Evolutionary conservation across 2,797 vertebrate genomes (phyloP).

Genomic region (Melanotaenia trifasciata): DNA sequence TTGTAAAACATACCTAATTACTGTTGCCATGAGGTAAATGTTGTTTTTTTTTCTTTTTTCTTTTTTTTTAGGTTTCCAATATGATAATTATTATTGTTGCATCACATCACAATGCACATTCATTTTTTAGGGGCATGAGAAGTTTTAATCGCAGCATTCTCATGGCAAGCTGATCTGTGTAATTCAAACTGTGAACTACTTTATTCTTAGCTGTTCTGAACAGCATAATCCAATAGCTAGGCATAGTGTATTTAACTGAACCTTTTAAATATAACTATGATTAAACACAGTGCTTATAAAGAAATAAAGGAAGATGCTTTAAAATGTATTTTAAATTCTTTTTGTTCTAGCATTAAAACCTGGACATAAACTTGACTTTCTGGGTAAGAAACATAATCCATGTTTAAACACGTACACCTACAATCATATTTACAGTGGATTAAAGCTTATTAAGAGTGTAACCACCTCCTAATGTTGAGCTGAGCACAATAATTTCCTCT

Average conservation of each 20-base stretch:
- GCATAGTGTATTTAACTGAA: neutral
- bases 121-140: conserved; percentile 67
- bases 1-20: conserved; percentile 61
- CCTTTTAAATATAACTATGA: neutral
- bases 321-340: neutral
- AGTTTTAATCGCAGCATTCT: conserved; percentile 61
- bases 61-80: conserved; percentile 34
- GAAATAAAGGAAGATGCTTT: neutral
- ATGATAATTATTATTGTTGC: conserved; percentile 58
- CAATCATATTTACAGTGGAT: neutral
- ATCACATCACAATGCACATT: conserved; percentile 59
- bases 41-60: conserved; percentile 68
- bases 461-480: conserved; percentile 14
- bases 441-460: conserved; percentile 1
- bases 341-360: neutral
- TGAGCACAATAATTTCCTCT: neutral
- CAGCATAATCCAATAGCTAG: neutral
- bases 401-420: neutral
- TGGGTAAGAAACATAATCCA: neutral
- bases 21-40: conserved; percentile 60
- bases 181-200: conserved; percentile 15
- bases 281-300: neutral
- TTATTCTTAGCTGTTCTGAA: conserved; percentile 1
- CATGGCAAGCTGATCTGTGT: conserved; percentile 40
- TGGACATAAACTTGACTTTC: neutral